phyloP scores from a whole-genome alignment of 2,113 vertebrate species.

The Rhipidura dahli region DNA sequence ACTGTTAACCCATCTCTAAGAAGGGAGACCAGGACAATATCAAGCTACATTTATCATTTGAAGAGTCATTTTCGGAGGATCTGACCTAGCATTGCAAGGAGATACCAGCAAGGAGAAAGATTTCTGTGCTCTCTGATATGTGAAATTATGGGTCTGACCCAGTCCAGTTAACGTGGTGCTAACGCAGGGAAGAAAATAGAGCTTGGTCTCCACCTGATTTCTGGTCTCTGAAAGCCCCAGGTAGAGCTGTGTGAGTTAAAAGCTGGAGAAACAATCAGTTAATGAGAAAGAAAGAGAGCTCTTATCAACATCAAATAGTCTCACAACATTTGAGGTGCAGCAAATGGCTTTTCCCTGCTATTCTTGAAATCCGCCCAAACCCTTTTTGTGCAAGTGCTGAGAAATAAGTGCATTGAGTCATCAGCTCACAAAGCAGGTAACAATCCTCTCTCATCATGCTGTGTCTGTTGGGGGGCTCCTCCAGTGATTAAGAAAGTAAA shows the following conservation, averaged over 20 bases:
- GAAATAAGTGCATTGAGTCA: conserved; percentile 45
- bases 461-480: conserved; percentile 52
- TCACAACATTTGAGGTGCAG: conserved; percentile 37
- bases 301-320: conserved; percentile 8
- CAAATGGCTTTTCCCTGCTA: conserved; percentile 55
- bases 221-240: not conserved
- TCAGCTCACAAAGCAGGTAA: conserved; percentile 38
- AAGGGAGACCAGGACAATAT: not conserved
- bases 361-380: conserved; percentile 55
- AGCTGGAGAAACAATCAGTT: conserved; percentile 26
- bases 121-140: not conserved
- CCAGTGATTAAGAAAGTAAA: conserved; percentile 57
- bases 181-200: not conserved
- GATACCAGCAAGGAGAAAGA: not conserved
- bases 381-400: not conserved
- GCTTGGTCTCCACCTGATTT: not conserved
- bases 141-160: not conserved
- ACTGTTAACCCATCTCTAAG: not conserved
- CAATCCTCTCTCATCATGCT: conserved; percentile 31
- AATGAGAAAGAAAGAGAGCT: not conserved
- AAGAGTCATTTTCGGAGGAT: not conserved
- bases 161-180: not conserved
- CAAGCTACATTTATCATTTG: not conserved
- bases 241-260: not conserved
- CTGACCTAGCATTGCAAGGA: not conserved